Evolutionary conservation across 2,113 vertebrate species (phyloP).

Genomic region (Perognathus longimembris): DNA sequence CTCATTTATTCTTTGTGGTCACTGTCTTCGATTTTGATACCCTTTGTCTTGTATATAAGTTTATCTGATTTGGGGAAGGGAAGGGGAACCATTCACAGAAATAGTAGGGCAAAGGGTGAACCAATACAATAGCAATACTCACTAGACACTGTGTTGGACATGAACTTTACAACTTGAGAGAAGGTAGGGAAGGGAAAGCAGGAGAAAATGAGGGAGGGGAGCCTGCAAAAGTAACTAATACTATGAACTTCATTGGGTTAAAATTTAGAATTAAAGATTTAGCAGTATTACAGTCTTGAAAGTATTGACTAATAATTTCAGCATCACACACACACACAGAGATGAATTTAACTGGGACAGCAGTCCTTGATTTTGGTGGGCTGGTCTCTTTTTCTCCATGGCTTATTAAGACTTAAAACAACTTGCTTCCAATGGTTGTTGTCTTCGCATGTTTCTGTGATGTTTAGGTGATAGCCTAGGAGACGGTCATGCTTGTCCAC

Average conservation of each 20-base stretch:
- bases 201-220: too few species aligned
- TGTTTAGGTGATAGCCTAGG: background rate
- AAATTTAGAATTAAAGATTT: background rate
- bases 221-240: too few species aligned
- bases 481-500: background rate
- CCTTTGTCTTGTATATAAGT: too few species aligned
- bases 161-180: too few species aligned
- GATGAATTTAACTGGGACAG: background rate
- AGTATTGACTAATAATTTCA: constrained; percentile 25
- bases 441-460: background rate
- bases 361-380: background rate
- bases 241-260: background rate
- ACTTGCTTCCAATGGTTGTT: background rate
- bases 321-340: constrained; percentile 68
- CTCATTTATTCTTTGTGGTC: too few species aligned
- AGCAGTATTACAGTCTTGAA: background rate
- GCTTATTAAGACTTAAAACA: background rate
- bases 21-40: too few species aligned
- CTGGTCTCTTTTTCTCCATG: background rate
- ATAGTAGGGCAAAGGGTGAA: too few species aligned
- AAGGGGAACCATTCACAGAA: too few species aligned
- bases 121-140: too few species aligned
- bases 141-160: too few species aligned
- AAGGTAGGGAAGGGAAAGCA: too few species aligned
- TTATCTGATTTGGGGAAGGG: too few species aligned